These are phyloP conservation scores for Calyptomena viridis DNA, from an alignment of 2,113 vertebrate species.

Conservation along the genomic window DNA sequence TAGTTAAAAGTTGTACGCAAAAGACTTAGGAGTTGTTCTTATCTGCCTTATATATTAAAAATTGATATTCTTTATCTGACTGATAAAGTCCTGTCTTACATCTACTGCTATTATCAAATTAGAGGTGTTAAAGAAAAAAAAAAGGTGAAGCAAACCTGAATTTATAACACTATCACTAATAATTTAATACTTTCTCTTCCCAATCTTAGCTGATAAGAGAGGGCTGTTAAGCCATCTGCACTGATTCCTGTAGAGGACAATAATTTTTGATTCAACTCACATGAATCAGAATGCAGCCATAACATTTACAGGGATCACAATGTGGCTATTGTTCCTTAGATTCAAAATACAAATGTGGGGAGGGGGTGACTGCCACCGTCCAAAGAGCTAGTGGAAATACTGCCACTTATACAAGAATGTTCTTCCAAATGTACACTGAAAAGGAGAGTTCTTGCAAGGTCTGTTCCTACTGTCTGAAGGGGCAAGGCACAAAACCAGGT, in stretches of 20 bases:
- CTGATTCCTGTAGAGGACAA: background rate
- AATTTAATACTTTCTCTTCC: slow-evolving; percentile 4
- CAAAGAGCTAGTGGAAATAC: background rate
- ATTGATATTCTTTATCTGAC: slow-evolving; percentile 34
- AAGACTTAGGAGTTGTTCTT: background rate
- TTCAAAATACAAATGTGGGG: background rate
- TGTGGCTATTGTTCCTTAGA: background rate
- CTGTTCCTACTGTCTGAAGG: background rate
- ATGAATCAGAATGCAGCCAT: background rate
- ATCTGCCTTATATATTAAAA: no score
- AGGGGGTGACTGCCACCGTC: background rate
- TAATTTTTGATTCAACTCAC: background rate
- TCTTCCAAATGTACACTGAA: background rate
- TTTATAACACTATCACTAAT: background rate
- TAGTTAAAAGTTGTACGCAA: background rate
- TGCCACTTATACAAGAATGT: background rate
- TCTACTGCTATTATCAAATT: background rate
- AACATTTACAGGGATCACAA: background rate
- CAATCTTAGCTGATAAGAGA: background rate
- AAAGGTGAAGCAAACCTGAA: background rate
- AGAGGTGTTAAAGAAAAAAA: slow-evolving; percentile 6
- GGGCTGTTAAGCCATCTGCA: background rate
- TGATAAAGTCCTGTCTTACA: slow-evolving; percentile 8
- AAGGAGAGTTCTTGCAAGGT: background rate
- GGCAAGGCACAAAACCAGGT: background rate